These are phyloP conservation scores for Lissocephala sabroskyi DNA, from an alignment of 2,888 invertebrate species.

Conservation along the genomic window DNA sequence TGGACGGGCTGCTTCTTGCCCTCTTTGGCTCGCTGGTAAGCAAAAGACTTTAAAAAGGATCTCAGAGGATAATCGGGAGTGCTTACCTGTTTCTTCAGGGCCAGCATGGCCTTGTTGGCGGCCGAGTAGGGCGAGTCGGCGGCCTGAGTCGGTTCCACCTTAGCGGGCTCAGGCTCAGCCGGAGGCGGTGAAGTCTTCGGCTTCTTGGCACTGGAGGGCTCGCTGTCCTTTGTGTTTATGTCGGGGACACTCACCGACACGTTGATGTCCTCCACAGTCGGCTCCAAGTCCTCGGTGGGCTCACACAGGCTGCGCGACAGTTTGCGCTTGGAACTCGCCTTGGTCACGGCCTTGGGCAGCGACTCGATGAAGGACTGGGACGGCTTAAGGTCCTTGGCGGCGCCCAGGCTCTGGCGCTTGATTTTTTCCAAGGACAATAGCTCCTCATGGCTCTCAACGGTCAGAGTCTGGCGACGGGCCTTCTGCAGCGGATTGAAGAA, in stretches of 20 bases:
- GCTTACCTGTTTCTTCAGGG: slow-evolving; percentile 55
- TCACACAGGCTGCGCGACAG: slow-evolving; percentile 60
- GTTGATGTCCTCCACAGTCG: no score
- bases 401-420: slow-evolving; percentile 34
- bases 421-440: slow-evolving; percentile 19
- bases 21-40: neutral
- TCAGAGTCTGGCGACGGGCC: slow-evolving; percentile 53
- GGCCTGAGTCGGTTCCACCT: neutral
- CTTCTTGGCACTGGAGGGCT: neutral
- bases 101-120: slow-evolving; percentile 55
- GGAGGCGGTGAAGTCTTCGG: neutral
- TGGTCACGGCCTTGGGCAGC: slow-evolving; percentile 33
- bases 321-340: slow-evolving; percentile 39
- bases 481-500: slow-evolving; percentile 57
- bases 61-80: neutral
- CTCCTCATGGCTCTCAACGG: slow-evolving; percentile 22
- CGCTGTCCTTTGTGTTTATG: neutral
- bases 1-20: slow-evolving; percentile 3
- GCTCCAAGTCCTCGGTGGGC: neutral
- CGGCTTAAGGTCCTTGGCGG: slow-evolving; percentile 37
- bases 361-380: slow-evolving; percentile 66
- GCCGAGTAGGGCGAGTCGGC: slow-evolving; percentile 46
- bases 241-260: no score
- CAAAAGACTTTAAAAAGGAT: no score
- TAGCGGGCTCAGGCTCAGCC: neutral